phyloP scores from a whole-genome alignment of 1,140 invertebrate species.

The Euura saliciscinereae region DNA sequence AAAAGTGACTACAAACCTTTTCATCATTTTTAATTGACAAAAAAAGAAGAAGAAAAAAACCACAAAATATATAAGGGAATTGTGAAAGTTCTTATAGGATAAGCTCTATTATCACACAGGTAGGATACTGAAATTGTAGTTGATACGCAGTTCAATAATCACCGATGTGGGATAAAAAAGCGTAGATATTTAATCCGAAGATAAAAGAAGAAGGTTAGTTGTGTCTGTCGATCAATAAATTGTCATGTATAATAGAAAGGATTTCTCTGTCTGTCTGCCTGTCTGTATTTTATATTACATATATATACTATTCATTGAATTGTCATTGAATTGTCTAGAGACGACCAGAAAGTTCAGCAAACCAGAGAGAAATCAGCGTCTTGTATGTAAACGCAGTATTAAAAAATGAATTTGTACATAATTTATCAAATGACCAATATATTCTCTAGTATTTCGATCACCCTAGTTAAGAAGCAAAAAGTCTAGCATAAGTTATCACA shows the following conservation, averaged over 20 bases:
- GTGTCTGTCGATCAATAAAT: background rate
- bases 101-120: background rate
- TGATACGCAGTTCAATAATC: background rate
- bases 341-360: background rate
- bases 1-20: constrained; percentile 52
- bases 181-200: constrained; percentile 2
- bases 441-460: constrained; percentile 12
- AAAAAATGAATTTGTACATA: constrained; percentile 45
- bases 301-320: background rate
- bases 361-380: background rate
- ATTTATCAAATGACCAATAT: constrained; percentile 24
- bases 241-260: constrained; percentile 23
- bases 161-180: background rate
- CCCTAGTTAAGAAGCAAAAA: no score
- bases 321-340: background rate
- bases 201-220: constrained; percentile 4
- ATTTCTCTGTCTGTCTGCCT: constrained; percentile 20
- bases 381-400: constrained; percentile 48
- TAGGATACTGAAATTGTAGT: background rate
- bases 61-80: background rate
- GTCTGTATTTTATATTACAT: background rate
- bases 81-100: background rate
- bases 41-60: no score
- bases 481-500: background rate
- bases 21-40: constrained; percentile 39